phyloP scores from a whole-genome alignment of 2,797 vertebrate species.

The Sebastolobus altivelis region DNA sequence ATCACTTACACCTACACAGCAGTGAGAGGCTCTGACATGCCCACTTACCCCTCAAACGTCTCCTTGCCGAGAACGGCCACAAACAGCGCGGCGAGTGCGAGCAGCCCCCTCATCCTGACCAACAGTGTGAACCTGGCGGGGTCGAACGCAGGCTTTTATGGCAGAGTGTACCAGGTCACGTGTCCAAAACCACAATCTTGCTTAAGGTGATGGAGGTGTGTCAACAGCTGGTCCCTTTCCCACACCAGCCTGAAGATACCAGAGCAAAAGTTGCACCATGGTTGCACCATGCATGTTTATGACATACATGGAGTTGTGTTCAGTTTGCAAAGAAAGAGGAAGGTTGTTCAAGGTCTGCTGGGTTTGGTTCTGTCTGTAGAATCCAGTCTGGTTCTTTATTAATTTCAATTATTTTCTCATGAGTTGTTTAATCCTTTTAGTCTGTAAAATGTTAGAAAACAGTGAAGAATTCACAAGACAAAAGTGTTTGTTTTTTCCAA shows the following conservation, averaged over 20 bases:
- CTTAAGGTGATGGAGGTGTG: slow-evolving; percentile 14
- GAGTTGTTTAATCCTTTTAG: background rate
- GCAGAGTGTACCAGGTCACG: background rate
- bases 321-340: background rate
- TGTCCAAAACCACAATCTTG: slow-evolving; percentile 49
- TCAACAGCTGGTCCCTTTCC: slow-evolving; percentile 67
- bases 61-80: slow-evolving; percentile 71
- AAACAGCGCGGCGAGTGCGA: slow-evolving; percentile 68
- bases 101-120: slow-evolving; percentile 76
- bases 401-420: background rate
- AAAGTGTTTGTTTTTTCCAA: background rate
- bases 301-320: background rate
- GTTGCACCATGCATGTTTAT: background rate
- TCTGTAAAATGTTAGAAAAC: background rate
- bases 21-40: background rate
- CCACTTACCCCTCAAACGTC: slow-evolving; percentile 81
- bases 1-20: background rate
- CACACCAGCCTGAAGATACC: slow-evolving; percentile 38
- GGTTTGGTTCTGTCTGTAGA: background rate
- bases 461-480: background rate
- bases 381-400: background rate
- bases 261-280: background rate
- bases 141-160: slow-evolving; percentile 58
- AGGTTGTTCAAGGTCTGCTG: background rate
- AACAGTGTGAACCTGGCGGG: slow-evolving; percentile 4